Base-by-base conservation (phyloP, 2,113 vertebrate species). In the Burhinus bistriatus region DNA sequence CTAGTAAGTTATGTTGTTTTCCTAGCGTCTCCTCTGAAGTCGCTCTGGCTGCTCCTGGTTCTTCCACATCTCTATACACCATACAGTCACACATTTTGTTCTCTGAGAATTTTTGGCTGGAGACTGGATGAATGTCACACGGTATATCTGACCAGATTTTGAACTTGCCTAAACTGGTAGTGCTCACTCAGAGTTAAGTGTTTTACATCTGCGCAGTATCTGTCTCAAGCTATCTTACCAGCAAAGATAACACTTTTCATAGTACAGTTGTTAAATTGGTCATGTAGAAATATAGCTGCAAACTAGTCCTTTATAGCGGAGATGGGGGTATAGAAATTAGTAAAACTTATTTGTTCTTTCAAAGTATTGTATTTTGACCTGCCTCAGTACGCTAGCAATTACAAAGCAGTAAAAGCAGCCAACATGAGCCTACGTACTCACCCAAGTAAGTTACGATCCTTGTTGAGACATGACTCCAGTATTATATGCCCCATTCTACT, bases 1-100 rank as follows among this genome's bases (percentile, higher is more conserved):
- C 95, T 3, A 58, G 42, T 94, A 96, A 96, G 91, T 96, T 95
- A 96, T 94, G 96, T 62, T 97, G 95, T 95, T 97, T 97, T 95
- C 44, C 80, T 61, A 92, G 83, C 6, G 2, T 82, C 87, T 96
- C 95, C 77, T 95, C 96, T 97, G 92, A 95, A 96, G 93, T 94
- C 83, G 9, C 94, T 95, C 76, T 44, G 92, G 76, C 94, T 64
- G 89, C 92, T 95, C 77, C 90, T 58, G 52, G 49, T 87, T 95
- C 95, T 87, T 83, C 86, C 91, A 68, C 72, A 84, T 87, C 89
- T 91, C 65, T 71, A 9, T 15, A 57, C 0, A 0, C 72, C 57
- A 55, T 7, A 57, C 57, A 61, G 85, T 93, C 80, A 89, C 89
- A 72, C 57, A 9, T 93, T 95, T 78, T 78, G 52, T 40, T 93